phyloP scores from a whole-genome alignment of 2,797 vertebrate genomes.

The Paedocypris micromegethes region DNA sequence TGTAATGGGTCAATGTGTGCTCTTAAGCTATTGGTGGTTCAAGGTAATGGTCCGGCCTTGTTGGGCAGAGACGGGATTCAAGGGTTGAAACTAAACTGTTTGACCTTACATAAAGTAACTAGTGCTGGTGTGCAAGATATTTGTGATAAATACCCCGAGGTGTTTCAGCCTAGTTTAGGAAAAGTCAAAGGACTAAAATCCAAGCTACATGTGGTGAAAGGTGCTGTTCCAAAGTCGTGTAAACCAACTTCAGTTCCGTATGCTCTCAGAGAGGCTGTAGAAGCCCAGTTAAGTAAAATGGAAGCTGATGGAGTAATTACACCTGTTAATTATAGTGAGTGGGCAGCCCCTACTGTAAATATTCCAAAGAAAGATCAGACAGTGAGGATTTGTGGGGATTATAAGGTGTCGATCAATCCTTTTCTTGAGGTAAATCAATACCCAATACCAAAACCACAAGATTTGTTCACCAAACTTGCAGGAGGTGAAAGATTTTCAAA shows the following conservation, averaged over 20 bases:
- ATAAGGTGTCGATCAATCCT: conserved; percentile 23
- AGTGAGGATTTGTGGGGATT: conserved; percentile 12
- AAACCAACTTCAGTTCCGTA: conserved; percentile 11
- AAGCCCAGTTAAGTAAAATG: conserved; percentile 7
- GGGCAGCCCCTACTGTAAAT: conserved; percentile 22
- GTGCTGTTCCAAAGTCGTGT: not conserved
- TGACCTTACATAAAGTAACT: too few species aligned
- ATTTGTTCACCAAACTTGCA: not conserved
- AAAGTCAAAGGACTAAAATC: conserved; percentile 10
- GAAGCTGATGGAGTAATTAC: conserved; percentile 29
- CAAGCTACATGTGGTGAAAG: conserved; percentile 7
- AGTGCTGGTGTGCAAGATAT: too few species aligned
- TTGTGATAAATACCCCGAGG: too few species aligned
- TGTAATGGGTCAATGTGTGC: too few species aligned
- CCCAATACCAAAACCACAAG: not conserved
- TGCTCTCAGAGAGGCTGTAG: conserved; percentile 9
- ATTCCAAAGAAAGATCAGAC: conserved; percentile 1
- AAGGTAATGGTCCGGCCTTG: too few species aligned
- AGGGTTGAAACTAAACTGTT: too few species aligned
- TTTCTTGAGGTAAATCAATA: conserved; percentile 21
- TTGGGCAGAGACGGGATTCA: too few species aligned
- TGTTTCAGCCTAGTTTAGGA: too few species aligned
- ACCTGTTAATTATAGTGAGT: conserved; percentile 27
- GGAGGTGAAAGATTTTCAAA: conserved; percentile 8
- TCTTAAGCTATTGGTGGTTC: too few species aligned